Conservation (phyloP, 2,797 vertebrate species). For the Mycteria americana region DNA sequence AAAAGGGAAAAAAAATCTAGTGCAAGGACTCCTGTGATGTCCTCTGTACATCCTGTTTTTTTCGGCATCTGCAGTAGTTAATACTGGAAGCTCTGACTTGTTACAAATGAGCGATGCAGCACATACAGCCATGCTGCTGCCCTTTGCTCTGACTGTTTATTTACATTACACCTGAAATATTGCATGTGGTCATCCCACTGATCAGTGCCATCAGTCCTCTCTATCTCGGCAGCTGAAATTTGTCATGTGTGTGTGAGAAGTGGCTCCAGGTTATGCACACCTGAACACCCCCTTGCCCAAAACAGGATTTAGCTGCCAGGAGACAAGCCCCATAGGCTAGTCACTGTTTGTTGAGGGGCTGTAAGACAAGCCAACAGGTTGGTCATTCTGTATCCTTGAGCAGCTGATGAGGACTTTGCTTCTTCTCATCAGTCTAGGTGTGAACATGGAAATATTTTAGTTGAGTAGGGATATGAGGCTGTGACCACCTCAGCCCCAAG, state of each 20-base stretch:
- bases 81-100: not conserved
- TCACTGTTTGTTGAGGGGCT: not conserved
- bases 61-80: not conserved
- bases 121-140: not conserved
- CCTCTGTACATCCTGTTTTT: not conserved
- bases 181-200: not conserved
- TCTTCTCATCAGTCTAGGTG: not conserved
- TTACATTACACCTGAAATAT: not conserved
- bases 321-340: not conserved
- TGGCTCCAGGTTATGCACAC: not conserved
- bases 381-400: not conserved
- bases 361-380: not conserved
- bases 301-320: not conserved
- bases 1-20: not conserved
- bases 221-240: not conserved
- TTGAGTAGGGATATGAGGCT: not conserved
- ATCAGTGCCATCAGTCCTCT: not conserved
- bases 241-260: not conserved
- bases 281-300: not conserved
- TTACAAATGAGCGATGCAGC: not conserved
- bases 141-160: not conserved
- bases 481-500: not conserved
- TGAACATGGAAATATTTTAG: not conserved
- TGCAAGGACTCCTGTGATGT: constrained; percentile 10
- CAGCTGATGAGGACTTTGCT: not conserved